Conservation (phyloP, 2,888 invertebrate genomes). For the Calliopum simillimum region DNA sequence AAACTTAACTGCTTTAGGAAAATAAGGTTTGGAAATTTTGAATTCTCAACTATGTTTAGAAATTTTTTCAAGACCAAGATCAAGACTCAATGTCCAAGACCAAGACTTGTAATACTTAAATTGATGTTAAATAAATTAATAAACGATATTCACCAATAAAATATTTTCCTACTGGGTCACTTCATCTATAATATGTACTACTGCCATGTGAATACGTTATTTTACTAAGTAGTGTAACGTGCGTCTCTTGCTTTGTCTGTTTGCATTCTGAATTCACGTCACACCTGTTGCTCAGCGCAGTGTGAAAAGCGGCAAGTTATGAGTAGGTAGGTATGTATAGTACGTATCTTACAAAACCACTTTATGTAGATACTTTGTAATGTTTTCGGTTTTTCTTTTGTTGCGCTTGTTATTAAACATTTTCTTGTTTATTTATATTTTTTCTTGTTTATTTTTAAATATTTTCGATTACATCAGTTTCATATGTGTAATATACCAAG, state of each 20-base stretch:
- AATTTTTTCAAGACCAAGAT: no score
- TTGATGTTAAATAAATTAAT: no score
- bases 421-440: neutral
- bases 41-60: no score
- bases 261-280: conserved; percentile 34
- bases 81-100: no score
- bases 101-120: no score
- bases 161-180: no score
- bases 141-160: no score
- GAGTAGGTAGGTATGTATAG: neutral
- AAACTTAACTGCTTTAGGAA: no score
- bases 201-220: no score
- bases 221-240: no score
- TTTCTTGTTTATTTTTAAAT: neutral
- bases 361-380: conserved; percentile 24
- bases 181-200: no score
- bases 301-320: neutral
- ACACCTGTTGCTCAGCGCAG: conserved; percentile 40
- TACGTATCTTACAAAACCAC: conserved; percentile 13
- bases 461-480: neutral
- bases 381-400: neutral
- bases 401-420: neutral
- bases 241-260: neutral
- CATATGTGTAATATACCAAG: neutral
- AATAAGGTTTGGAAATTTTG: no score